Conservation (phyloP, 1,140 invertebrate species). For the Neelides sp. region DNA sequence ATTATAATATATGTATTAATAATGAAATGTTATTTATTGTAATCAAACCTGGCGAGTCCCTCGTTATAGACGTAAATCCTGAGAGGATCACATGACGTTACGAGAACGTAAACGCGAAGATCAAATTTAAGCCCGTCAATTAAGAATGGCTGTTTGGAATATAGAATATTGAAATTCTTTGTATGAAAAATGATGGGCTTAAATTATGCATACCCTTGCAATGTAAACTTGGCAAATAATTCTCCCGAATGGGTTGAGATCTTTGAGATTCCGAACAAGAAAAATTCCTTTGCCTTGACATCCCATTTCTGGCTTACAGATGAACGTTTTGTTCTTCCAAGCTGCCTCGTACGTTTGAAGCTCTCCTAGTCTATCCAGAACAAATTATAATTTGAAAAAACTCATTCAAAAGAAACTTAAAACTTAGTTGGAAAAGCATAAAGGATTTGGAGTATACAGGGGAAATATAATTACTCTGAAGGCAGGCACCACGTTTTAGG, state of each 20-base stretch:
- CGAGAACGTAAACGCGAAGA: constrained; percentile 83
- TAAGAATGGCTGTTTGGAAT: constrained; percentile 52
- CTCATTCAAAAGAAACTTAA: not conserved
- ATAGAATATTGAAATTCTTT: not conserved
- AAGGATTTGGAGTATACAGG: constrained; percentile 27
- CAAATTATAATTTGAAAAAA: not conserved
- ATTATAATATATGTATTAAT: not conserved
- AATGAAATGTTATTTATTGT: not conserved
- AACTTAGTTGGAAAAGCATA: not conserved
- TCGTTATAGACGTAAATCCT: constrained; percentile 91
- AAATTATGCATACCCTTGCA: constrained; percentile 38
- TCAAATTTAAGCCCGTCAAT: constrained; percentile 97
- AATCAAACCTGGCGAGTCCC: constrained; percentile 62
- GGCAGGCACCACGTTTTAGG: constrained; percentile 86
- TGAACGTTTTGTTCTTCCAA: constrained; percentile 63
- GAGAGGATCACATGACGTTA: constrained; percentile 86
- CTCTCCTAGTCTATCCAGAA: constrained; percentile 8
- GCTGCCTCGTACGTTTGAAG: constrained; percentile 37
- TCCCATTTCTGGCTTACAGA: constrained; percentile 74
- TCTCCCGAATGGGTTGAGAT: constrained; percentile 61
- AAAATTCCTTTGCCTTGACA: constrained; percentile 78
- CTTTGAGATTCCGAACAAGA: constrained; percentile 65
- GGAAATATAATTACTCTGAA: no score
- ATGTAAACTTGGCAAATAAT: constrained; percentile 74
- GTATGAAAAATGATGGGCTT: not conserved